phyloP scores from a whole-genome alignment of 2,888 invertebrate genomes.

The Synergus umbraculus region DNA sequence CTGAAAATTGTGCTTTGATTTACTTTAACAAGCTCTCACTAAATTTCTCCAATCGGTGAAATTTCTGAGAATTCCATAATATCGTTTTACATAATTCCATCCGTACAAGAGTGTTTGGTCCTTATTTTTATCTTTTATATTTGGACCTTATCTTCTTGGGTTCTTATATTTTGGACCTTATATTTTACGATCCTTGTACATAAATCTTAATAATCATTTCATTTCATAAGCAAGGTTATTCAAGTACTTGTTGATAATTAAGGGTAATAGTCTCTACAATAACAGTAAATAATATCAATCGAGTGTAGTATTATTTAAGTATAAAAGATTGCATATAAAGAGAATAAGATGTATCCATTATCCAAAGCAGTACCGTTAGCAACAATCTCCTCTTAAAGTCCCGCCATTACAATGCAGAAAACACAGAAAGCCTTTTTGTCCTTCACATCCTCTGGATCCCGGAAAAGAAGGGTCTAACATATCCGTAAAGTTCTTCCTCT shows the following conservation, averaged over 20 bases:
- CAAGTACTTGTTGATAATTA: neutral
- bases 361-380: slow-evolving; percentile 5
- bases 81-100: too few species aligned
- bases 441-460: slow-evolving; percentile 19
- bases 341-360: slow-evolving; percentile 18
- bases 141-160: too few species aligned
- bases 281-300: neutral
- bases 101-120: too few species aligned
- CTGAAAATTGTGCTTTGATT: neutral
- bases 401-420: slow-evolving; percentile 23
- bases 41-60: too few species aligned
- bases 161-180: too few species aligned
- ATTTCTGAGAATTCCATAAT: too few species aligned
- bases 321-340: slow-evolving; percentile 23
- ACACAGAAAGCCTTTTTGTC: slow-evolving; percentile 30
- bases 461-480: slow-evolving; percentile 19
- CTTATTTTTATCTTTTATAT: too few species aligned
- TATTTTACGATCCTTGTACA: too few species aligned
- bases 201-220: neutral
- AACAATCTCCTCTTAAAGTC: neutral
- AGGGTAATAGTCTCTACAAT: neutral
- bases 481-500: slow-evolving; percentile 26
- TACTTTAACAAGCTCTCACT: neutral
- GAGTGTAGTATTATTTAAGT: neutral
- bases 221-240: slow-evolving; percentile 2